A percentile compares a stretch with the other conserved stretches of the same genome.
phyloP scores from a whole-genome alignment of 2,113 vertebrate species.

The Tautogolabrus adspersus region DNA sequence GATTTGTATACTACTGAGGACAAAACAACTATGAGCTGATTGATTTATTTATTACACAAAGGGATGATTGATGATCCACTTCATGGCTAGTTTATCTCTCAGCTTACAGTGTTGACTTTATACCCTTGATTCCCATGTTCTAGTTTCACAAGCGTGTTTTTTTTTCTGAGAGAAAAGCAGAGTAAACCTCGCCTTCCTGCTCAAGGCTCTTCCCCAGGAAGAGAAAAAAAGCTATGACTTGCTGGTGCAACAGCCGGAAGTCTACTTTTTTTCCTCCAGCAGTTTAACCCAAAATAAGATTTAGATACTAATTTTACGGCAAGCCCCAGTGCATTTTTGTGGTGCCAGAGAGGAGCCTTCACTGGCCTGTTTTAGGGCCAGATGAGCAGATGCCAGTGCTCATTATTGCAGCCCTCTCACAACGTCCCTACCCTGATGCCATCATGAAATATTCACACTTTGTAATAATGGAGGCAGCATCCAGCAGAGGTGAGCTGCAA shows the following conservation, averaged over 20 bases:
- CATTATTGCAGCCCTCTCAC: slow-evolving; percentile 52
- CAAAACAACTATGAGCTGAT: slow-evolving; percentile 27
- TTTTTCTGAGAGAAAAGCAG: slow-evolving; percentile 25
- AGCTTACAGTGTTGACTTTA: background rate
- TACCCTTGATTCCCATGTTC: slow-evolving; percentile 13
- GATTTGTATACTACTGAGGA: slow-evolving; percentile 37
- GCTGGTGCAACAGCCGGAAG: background rate
- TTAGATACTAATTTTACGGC: slow-evolving; percentile 36
- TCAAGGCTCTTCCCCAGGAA: slow-evolving; percentile 28
- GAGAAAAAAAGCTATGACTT: slow-evolving; percentile 1
- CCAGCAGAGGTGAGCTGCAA: slow-evolving; percentile 38
- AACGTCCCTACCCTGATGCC: slow-evolving; percentile 62
- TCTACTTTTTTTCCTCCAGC: slow-evolving; percentile 9
- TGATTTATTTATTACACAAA: slow-evolving; percentile 42
- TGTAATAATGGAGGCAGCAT: slow-evolving; percentile 72
- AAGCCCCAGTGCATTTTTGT: slow-evolving; percentile 6
- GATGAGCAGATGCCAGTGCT: slow-evolving; percentile 55
- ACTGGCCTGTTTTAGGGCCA: slow-evolving; percentile 46
- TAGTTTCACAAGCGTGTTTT: slow-evolving; percentile 26
- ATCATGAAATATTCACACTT: slow-evolving; percentile 78
- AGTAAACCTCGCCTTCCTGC: slow-evolving; percentile 21
- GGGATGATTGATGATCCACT: slow-evolving; percentile 7
- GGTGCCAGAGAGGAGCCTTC: slow-evolving; percentile 31
- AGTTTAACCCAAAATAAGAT: slow-evolving; percentile 48
- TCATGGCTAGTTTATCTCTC: background rate